phyloP scores from a whole-genome alignment of 2,113 vertebrate species.

The Anoplopoma fimbria region DNA sequence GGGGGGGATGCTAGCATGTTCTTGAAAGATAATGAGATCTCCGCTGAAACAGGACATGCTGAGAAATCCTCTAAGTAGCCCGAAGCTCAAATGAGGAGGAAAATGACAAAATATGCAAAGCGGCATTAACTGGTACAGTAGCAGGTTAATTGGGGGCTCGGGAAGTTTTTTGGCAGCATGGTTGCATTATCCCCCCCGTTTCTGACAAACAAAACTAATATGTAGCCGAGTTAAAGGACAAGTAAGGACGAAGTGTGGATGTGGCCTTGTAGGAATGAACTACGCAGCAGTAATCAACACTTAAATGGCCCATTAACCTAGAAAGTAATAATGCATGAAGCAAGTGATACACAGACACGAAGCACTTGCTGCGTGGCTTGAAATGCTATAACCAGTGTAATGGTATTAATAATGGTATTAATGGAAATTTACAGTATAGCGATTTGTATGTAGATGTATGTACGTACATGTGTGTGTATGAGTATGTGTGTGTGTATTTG shows the following conservation, averaged over 20 bases:
- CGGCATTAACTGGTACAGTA: conserved; percentile 71
- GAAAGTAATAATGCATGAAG: conserved; percentile 31
- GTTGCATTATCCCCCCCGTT: conserved; percentile 32
- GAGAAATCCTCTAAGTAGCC: conserved; percentile 75
- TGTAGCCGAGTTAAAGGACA: conserved; percentile 52
- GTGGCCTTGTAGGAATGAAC: conserved; percentile 21
- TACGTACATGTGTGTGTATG: too few relatives aligned
- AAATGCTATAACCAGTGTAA: conserved; percentile 15
- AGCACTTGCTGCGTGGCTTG: conserved; percentile 16
- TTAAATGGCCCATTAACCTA: conserved; percentile 23
- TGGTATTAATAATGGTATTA: not conserved
- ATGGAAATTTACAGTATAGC: not conserved
- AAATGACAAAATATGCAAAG: conserved; percentile 76
- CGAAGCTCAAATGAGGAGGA: conserved; percentile 71
- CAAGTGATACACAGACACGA: conserved; percentile 2
- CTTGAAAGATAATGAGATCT: conserved; percentile 80
- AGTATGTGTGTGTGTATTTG: too few relatives aligned
- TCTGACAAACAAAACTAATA: conserved; percentile 65
- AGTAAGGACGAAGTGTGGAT: conserved; percentile 39
- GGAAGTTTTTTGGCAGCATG: conserved; percentile 73
- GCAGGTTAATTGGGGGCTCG: conserved; percentile 84
- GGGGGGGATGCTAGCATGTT: conserved; percentile 68
- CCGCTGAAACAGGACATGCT: conserved; percentile 63
- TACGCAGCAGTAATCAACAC: conserved; percentile 20
- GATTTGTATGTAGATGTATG: too few relatives aligned